Base-by-base conservation (phyloP, 2,113 vertebrate species). In the Pavo muticus region DNA sequence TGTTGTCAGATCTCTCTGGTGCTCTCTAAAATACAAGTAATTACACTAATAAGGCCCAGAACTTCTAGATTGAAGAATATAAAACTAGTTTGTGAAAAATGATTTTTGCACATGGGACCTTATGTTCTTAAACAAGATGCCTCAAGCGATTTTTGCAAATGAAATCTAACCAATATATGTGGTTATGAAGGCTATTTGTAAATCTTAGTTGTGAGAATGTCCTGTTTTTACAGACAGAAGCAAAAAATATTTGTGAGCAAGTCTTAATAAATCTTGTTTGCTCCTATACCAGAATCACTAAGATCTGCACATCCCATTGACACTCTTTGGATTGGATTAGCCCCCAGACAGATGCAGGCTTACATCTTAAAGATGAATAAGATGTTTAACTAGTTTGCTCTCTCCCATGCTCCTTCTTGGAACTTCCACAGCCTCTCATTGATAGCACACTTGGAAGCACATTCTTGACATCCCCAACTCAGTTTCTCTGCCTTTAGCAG, bases 141-240 rank as follows among this genome's bases (percentile, higher is more conserved):
- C 52, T 47, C 35, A 56, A 9, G 6, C 12, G 44, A 52, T 56
- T 69, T 91, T 71, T 74, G 40, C 30, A 68, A 81, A 44, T 8
- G 1, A 0, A 15, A 48, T 67, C 29, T 18, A 54, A 65, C 39
- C 25, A 44, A 61, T 40, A 19, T 0, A 45, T 1, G 0, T 35
- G 60, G 32, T 54, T 86, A 37, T 77, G 47, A 59, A 91, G 40
- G 18, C 3, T 60, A 16, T 57, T 30, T 37, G 9, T n/a, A 71
- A 71, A 74, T 21, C 18, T 17, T 29, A 74, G 10, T n/a, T 90
- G 23, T 2, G 9, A 60, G 59, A 73, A 67, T 23, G 9, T 29
- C 75, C 72, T 10, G 0, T 50, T 85, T 87, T 47, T 67, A 60
- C 5, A 70, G 57, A 42, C 4, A 70, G 47, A 92, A 54, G 6